Conservation (phyloP, 2,113 vertebrate species). For the Rhynchomys soricoides region DNA sequence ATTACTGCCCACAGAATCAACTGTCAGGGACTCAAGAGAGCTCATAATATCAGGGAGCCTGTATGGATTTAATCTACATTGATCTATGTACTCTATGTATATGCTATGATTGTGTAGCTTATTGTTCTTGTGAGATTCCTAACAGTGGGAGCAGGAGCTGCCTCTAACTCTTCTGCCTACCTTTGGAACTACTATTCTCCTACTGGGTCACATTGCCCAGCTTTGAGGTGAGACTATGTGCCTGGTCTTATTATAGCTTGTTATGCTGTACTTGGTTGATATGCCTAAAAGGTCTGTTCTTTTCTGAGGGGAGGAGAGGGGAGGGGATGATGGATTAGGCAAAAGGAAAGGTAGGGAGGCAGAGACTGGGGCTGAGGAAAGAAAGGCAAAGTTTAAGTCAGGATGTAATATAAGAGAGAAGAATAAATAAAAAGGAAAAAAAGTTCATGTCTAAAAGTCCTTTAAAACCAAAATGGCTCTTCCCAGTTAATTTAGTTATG, state of each 20-base stretch:
- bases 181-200: background rate
- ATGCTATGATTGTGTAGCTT: background rate
- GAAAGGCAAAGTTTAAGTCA: background rate
- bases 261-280: background rate
- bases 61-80: background rate
- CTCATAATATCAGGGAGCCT: background rate
- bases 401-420: background rate
- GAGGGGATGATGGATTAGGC: background rate
- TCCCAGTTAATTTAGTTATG: constrained; percentile 48
- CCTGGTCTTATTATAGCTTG: no score
- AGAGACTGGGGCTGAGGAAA: background rate
- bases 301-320: background rate
- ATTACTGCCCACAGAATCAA: background rate
- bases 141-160: background rate
- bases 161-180: background rate
- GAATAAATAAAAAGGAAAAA: background rate
- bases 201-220: background rate
- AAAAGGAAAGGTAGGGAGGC: background rate
- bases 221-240: background rate
- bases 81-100: no score
- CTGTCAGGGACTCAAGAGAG: background rate
- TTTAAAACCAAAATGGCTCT: constrained; percentile 50
- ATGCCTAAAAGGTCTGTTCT: background rate
- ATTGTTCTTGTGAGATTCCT: background rate
- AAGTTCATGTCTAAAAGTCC: constrained; percentile 40